phyloP scores from a whole-genome alignment of 1,140 invertebrate species.

The Drosophila repleta region DNA sequence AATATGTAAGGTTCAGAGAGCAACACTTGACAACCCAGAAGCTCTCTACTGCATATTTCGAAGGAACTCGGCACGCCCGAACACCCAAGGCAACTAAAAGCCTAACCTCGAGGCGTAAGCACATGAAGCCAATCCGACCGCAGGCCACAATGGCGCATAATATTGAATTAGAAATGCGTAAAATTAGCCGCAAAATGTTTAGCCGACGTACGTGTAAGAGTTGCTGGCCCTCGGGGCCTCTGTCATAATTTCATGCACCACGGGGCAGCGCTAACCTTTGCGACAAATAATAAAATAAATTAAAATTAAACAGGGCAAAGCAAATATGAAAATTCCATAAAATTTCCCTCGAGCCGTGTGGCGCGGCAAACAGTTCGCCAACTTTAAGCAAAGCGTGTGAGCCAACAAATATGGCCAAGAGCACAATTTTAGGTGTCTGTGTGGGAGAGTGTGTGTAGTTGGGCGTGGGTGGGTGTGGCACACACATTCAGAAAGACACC shows the following conservation, averaged over 20 bases:
- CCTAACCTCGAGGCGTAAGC: conserved; percentile 34
- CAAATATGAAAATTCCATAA: conserved; percentile 48
- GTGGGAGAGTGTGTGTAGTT: neutral
- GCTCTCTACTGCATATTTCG: conserved; percentile 25
- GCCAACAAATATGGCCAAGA: conserved; percentile 17
- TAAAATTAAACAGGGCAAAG: conserved; percentile 47
- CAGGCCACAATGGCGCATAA: conserved; percentile 56
- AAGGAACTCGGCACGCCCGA: no score
- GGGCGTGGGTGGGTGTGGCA: neutral
- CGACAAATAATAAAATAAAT: conserved; percentile 34
- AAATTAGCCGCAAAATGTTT: conserved; percentile 63
- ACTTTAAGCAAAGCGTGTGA: conserved; percentile 23
- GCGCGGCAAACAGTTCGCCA: neutral
- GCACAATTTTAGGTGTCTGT: neutral
- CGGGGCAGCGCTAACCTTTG: conserved; percentile 25
- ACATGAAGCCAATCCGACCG: conserved; percentile 26
- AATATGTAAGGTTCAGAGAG: neutral
- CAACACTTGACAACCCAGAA: neutral
- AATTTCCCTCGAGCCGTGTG: conserved; percentile 41
- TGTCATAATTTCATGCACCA: conserved; percentile 36
- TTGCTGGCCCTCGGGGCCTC: neutral
- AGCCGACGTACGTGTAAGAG: conserved; percentile 4
- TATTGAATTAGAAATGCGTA: conserved; percentile 72
- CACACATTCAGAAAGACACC: neutral
- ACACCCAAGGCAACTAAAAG: conserved; percentile 11